phyloP scores from a whole-genome alignment of 2,113 vertebrate genomes.

The Zosterops japonicus region DNA sequence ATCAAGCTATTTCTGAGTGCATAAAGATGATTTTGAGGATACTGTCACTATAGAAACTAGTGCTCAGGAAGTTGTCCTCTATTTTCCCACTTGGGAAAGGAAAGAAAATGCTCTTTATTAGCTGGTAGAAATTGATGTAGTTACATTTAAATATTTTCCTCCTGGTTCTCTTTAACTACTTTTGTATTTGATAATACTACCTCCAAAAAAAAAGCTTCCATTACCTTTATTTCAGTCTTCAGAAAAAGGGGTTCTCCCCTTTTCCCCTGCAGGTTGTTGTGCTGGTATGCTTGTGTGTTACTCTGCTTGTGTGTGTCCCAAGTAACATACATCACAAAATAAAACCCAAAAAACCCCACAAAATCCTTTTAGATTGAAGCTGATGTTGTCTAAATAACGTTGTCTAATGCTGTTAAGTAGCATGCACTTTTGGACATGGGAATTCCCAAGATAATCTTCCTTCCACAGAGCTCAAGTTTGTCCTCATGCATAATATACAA shows the following conservation, averaged over 20 bases:
- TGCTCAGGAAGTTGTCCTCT: conserved; percentile 3
- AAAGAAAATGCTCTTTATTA: background rate
- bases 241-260: background rate
- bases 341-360: background rate
- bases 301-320: background rate
- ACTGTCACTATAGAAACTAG: conserved; percentile 65
- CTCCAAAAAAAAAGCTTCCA: background rate
- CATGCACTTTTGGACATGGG: background rate
- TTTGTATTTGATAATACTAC: background rate
- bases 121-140: background rate
- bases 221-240: background rate
- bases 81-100: background rate
- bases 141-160: background rate
- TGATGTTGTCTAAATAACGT: background rate
- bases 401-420: background rate
- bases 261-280: background rate
- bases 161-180: background rate
- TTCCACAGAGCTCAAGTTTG: background rate
- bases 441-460: background rate
- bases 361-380: background rate
- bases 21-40: conserved; percentile 30
- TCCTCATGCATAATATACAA: conserved; percentile 51
- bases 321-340: background rate
- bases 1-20: conserved; percentile 33
- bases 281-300: background rate